Base-by-base conservation (phyloP, 2,888 invertebrate species). In the Pheosia tremula region DNA sequence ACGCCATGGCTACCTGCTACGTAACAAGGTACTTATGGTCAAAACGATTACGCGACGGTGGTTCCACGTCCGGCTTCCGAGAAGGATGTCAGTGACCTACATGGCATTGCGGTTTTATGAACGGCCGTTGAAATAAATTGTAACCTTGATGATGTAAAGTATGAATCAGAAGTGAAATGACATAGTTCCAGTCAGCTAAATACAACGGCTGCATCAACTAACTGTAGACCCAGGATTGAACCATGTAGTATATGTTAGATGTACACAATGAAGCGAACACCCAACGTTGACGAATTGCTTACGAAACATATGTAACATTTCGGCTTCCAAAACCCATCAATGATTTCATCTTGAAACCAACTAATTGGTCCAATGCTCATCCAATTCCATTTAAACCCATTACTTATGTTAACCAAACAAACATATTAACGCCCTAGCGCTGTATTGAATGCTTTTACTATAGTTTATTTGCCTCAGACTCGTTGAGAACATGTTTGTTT, bases 351-450 rank as follows among this genome's bases (percentile, higher is more conserved):
- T 62, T 52, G 68, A 67, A 66, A 73, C 66, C 67, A 62, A 66
- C 64, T n/a, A 36, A 57, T 13, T 50, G 24, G 13, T 50, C 13
- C 50, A 24, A 24, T 38, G 3, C 53, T 53, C 53, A 53, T 50
- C 50, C 24, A 24, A 24, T 50, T 50, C 50, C 50, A 63, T 66
- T 71, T 67, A 71, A 67, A 68, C 64, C 58, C 49, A 66, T 60
- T 55, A 58, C 38, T 60, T 45, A 61, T 63, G 64, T 24, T 60
- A 4, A 24, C 49, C 37, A 53, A 53, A 53, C 53, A 37, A 53
- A 53, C 38, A 53, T 37, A 53, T 37, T 58, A 64, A 66, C 71
- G 57, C 64, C 54, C 63, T 4, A n/a, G 36, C 37, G 2, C 6
- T 8, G 53, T 53, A 37, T 37, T 53, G 5, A 36, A 55, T 39